Evolutionary conservation across 2,113 vertebrate genomes (phyloP).

Genomic region (Apistogramma diplotaenia): DNA sequence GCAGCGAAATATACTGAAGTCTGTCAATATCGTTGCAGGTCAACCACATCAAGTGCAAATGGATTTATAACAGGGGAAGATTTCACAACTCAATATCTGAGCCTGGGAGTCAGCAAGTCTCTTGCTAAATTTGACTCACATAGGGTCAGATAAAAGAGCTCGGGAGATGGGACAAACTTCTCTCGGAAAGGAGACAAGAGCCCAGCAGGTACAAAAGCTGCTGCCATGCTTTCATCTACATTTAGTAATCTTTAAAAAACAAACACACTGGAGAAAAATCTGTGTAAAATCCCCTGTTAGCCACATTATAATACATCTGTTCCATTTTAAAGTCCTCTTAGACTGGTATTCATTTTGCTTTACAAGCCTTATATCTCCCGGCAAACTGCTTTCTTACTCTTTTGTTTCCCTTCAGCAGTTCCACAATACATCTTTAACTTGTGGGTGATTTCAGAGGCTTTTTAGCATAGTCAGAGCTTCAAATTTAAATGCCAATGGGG

Average conservation of each 20-base stretch:
- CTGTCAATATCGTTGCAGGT: constrained; percentile 22
- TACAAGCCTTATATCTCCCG: constrained; percentile 10
- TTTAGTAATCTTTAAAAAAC: background rate
- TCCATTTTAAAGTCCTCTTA: constrained; percentile 20
- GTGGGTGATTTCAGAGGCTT: constrained; percentile 42
- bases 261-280: constrained; percentile 7
- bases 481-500: constrained; percentile 41
- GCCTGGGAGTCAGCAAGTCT: constrained; percentile 15
- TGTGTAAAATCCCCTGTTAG: background rate
- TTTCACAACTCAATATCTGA: constrained; percentile 22
- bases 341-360: constrained; percentile 3
- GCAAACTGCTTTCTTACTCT: constrained; percentile 19
- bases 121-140: constrained; percentile 13
- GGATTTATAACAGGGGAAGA: background rate
- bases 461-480: constrained; percentile 27
- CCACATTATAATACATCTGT: background rate
- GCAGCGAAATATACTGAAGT: constrained; percentile 13
- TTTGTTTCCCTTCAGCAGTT: constrained; percentile 43
- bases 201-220: background rate
- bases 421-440: constrained; percentile 35
- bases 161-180: background rate
- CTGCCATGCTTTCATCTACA: background rate
- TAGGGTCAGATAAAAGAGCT: constrained; percentile 15
- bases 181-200: background rate
- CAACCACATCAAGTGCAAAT: constrained; percentile 16